Conservation (phyloP, 2,797 vertebrate genomes). For the Typhlichthys subterraneus region DNA sequence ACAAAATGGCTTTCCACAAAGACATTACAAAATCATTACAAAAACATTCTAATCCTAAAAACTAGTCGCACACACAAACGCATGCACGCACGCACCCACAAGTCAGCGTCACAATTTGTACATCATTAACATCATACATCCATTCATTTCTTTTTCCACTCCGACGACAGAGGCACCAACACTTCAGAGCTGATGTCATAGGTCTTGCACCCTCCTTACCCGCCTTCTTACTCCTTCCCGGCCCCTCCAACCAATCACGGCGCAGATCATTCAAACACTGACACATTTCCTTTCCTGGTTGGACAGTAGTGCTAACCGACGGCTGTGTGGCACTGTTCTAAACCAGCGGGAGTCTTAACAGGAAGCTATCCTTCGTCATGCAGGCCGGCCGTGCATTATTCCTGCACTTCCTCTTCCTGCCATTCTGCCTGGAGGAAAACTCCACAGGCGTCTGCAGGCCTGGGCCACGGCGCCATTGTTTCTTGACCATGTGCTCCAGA, state of each 20-base stretch:
- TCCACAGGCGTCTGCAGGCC: slow-evolving; percentile 23
- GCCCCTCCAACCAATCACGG: background rate
- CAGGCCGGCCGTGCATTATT: slow-evolving; percentile 30
- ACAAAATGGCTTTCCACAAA: no score
- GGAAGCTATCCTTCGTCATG: slow-evolving; percentile 35
- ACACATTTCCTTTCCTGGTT: slow-evolving; percentile 63
- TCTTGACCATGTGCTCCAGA: background rate
- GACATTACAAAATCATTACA: no score
- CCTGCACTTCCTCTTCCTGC: slow-evolving; percentile 52
- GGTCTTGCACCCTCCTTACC: slow-evolving; percentile 2
- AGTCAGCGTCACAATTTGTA: no score
- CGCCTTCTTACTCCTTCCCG: no score
- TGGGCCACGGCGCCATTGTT: slow-evolving; percentile 32
- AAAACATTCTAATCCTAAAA: no score
- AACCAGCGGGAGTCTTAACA: slow-evolving; percentile 42
- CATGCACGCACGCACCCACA: no score
- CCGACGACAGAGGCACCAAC: background rate
- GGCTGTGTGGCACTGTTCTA: slow-evolving; percentile 24
- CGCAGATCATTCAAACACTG: slow-evolving; percentile 10
- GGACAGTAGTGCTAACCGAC: slow-evolving; percentile 20
- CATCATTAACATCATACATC: no score
- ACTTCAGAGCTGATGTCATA: slow-evolving; percentile 33
- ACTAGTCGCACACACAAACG: no score
- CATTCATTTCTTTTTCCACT: background rate
- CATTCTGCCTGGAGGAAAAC: slow-evolving; percentile 10